A percentile compares a stretch with the other conserved stretches of the same genome.
phyloP scores from a whole-genome alignment of 2,797 vertebrate genomes.

The Tangara arthus region DNA sequence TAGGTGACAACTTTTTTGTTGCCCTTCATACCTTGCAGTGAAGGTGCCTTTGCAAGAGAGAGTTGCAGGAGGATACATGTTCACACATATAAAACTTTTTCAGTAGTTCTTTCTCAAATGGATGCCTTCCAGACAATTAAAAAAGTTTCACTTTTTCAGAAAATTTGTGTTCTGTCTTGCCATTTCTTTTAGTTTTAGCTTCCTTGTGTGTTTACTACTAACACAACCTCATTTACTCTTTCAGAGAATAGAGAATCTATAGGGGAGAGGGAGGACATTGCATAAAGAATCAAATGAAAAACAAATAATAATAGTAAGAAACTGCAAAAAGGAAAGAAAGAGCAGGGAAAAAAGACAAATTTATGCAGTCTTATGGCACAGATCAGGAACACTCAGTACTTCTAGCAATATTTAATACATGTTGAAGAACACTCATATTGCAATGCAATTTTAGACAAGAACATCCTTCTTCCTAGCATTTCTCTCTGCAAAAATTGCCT shows the following conservation, averaged over 20 bases:
- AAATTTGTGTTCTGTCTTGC: not conserved
- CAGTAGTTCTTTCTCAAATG: not conserved
- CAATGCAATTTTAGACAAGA: not conserved
- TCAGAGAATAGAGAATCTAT: not conserved
- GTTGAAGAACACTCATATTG: not conserved
- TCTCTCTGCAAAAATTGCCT: not conserved
- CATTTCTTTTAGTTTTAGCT: not conserved
- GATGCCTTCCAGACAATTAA: not conserved
- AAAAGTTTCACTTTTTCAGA: not conserved
- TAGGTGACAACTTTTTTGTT: not conserved
- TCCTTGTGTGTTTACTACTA: not conserved
- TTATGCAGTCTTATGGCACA: not conserved
- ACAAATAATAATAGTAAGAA: not conserved
- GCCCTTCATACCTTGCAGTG: not conserved
- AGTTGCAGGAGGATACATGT: not conserved
- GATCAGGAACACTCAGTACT: not conserved
- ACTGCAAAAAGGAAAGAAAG: not conserved
- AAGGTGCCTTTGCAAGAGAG: not conserved
- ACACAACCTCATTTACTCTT: not conserved
- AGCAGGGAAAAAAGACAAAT: not conserved
- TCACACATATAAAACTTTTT: not conserved
- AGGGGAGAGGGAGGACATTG: not conserved
- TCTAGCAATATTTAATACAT: not conserved
- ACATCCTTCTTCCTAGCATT: not conserved
- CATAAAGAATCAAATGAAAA: not conserved